These are phyloP conservation scores for Chelmon rostratus DNA, from an alignment of 2,797 vertebrate genomes.

Conservation along the genomic window DNA sequence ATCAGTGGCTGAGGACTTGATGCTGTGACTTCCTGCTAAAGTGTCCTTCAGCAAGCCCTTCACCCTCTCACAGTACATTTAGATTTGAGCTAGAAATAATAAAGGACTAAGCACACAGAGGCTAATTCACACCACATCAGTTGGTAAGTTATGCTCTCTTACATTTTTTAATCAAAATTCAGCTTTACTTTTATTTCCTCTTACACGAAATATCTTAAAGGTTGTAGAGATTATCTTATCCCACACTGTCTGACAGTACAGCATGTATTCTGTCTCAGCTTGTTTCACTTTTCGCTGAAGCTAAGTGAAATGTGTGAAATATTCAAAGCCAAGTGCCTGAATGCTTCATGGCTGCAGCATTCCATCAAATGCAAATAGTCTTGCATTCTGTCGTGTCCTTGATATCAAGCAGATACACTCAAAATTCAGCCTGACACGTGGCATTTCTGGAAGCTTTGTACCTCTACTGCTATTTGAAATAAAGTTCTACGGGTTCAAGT, in stretches of 20 bases:
- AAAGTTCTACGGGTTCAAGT: too few relatives aligned
- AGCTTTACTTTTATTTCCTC: neutral
- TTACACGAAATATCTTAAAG: neutral
- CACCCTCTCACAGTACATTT: neutral
- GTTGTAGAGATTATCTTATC: neutral
- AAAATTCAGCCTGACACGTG: neutral
- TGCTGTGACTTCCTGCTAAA: neutral
- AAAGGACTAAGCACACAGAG: neutral
- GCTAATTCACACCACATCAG: neutral
- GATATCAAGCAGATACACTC: neutral
- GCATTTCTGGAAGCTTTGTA: neutral
- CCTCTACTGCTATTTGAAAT: too few relatives aligned
- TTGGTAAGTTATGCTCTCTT: neutral
- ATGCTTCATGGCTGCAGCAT: neutral
- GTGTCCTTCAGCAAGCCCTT: neutral
- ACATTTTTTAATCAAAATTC: neutral
- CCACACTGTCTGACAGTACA: neutral
- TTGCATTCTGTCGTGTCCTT: neutral
- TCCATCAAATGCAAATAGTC: neutral
- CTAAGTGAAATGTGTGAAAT: neutral
- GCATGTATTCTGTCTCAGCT: neutral
- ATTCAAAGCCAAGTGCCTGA: neutral
- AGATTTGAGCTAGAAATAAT: neutral
- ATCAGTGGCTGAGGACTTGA: neutral
- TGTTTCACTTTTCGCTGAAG: neutral